A percentile compares a stretch with the other conserved stretches of the same genome.
Evolutionary conservation across 2,797 vertebrate genomes (phyloP).

Genomic region (Manis crassicaudata): DNA sequence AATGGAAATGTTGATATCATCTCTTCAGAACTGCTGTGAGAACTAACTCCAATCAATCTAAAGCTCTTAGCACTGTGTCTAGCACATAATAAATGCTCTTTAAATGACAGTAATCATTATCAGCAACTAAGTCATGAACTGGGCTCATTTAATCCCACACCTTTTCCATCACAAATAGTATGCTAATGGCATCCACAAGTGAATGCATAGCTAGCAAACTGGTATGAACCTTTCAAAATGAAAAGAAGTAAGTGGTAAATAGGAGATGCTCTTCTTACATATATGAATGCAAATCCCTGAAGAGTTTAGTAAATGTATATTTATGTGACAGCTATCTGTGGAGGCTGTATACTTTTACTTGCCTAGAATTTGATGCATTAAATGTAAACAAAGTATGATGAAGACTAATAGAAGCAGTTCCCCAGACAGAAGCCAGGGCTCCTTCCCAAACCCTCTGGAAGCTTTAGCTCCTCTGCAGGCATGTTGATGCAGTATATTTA

Average conservation of each 20-base stretch:
- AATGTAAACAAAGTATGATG: constrained; percentile 62
- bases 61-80: not conserved
- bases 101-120: not conserved
- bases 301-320: constrained; percentile 31
- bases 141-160: not conserved
- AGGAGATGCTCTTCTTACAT: not conserved
- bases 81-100: not conserved
- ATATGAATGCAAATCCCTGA: constrained; percentile 53
- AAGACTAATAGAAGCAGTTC: constrained; percentile 44
- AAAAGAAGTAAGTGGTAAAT: constrained; percentile 5
- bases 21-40: not conserved
- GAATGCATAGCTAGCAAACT: not conserved
- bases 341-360: constrained; percentile 56
- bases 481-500: constrained; percentile 64
- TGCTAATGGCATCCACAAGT: not conserved
- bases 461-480: constrained; percentile 55
- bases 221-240: not conserved
- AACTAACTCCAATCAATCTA: not conserved
- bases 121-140: not conserved
- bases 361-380: constrained; percentile 58
- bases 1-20: not conserved
- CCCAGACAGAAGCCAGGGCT: constrained; percentile 67
- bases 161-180: not conserved
- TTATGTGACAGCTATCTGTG: constrained; percentile 59
- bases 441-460: constrained; percentile 66